phyloP scores from a whole-genome alignment of 2,888 invertebrate species.

The Ophraella communa region DNA sequence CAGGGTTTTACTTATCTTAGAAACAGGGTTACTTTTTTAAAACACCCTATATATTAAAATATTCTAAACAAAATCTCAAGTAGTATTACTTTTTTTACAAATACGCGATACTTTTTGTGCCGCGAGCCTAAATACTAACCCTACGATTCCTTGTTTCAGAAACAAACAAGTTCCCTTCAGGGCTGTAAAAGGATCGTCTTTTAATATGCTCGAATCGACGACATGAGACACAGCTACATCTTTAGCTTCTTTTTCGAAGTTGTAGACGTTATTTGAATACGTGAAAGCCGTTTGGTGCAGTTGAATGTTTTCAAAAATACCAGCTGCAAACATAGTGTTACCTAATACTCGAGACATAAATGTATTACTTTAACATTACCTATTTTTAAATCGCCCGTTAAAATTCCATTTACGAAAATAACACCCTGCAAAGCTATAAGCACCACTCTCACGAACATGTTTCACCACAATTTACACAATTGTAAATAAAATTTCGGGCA shows the following conservation, averaged over 20 bases:
- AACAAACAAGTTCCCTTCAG: constrained; percentile 38
- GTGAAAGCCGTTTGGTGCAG: constrained; percentile 37
- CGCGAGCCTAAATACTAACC: constrained; percentile 7
- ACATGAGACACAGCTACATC: constrained; percentile 17
- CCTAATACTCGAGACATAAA: neutral
- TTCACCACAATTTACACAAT: neutral
- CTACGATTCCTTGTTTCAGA: constrained; percentile 65
- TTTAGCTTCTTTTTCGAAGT: constrained; percentile 21
- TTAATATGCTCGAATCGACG: constrained; percentile 16
- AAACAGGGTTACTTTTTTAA: no score
- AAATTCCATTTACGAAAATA: neutral
- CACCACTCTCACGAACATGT: neutral
- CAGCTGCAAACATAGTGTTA: constrained; percentile 39
- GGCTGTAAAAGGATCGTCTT: constrained; percentile 37
- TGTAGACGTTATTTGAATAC: constrained; percentile 29
- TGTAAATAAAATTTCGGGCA: neutral
- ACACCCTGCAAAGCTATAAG: neutral
- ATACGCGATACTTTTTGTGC: no score
- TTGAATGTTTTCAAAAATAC: constrained; percentile 40
- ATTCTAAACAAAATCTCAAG: no score
- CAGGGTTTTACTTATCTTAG: no score
- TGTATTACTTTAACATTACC: neutral
- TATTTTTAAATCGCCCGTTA: neutral
- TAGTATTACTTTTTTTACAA: no score
- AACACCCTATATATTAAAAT: no score